Evolutionary conservation across 30 jellyfish, hydroid and myxozoan genomes (phyloP), one percentile per base, ranked within the genome.

Genomic region (Rhopilema esculentum): DNA sequence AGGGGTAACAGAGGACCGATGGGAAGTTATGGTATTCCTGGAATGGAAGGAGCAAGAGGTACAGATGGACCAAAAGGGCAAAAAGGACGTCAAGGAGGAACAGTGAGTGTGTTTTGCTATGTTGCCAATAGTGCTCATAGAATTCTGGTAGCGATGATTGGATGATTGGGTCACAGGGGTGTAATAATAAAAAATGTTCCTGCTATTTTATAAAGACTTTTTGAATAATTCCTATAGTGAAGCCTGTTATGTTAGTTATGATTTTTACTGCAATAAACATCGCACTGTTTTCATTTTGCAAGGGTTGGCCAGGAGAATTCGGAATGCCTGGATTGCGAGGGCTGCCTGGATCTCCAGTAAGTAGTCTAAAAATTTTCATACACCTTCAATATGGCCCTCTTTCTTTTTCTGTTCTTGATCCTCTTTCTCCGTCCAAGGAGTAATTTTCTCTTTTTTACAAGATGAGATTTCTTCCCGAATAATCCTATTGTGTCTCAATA

Each of bases 271-370:
- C 20, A 67, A 67, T 20, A 4, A 24, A 67, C 20, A 30, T 24
- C 8, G 48, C 15, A 24, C 30, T 1, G 16, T 1, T 30, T 20
- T 61, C 8, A 0, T 18, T 4, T 81, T 66, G 32, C 27, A 26
- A 87, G 90, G 95, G 95, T 16, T 65, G 90, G 84, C 84, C 90
- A 72, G 98, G 98, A 86, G 79, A 80, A 74, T 25, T 51, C 52
- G 98, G 97, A 19, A 86, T 70, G 69, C 88, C 91, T 28, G 97
- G 98, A 12, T 74, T 50, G 26, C 97, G 98, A 51, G 97, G 92
- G 12, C 79, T 19, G 40, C 87, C 28, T 18, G 96, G 96, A 33
- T 53, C 27, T 12, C 87, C 52, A 61, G 96, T 85, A 30, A 31
- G 93, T 84, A 30, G 16, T 1, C 79, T 8, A 33, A 33, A 21